phyloP scores from a whole-genome alignment of 1,140 invertebrate species.

The Pogonus chalceus region DNA sequence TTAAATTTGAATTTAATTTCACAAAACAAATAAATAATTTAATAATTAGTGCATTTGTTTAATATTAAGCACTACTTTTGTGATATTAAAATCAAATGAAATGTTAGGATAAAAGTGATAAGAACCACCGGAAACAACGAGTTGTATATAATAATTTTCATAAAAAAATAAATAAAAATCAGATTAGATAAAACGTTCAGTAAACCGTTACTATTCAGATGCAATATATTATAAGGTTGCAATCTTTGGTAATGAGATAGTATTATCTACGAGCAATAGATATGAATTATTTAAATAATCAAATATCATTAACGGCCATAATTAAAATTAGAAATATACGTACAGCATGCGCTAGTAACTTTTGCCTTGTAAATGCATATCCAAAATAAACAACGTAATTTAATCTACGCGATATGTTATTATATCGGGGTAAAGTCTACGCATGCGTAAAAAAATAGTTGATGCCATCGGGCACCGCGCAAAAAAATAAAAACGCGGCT shows the following conservation, averaged over 20 bases:
- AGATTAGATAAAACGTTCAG: slow-evolving; percentile 3
- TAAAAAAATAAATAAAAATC: neutral
- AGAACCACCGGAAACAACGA: neutral
- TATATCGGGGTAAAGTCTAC: neutral
- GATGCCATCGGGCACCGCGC: slow-evolving; percentile 19
- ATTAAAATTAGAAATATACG: slow-evolving; percentile 17
- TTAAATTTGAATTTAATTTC: no score
- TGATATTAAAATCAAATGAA: no score
- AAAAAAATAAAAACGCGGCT: slow-evolving; percentile 16
- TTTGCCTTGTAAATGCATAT: slow-evolving; percentile 7
- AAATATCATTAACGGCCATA: slow-evolving; percentile 25
- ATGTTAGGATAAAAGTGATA: no score
- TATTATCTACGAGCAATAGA: slow-evolving; percentile 20
- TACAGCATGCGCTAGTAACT: slow-evolving; percentile 14
- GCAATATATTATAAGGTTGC: no score
- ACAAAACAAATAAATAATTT: no score
- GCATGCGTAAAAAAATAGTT: neutral
- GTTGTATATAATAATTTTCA: neutral
- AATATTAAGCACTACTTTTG: no score
- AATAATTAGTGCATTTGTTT: no score
- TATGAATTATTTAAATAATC: slow-evolving; percentile 20
- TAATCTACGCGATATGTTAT: no score
- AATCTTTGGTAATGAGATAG: neutral
- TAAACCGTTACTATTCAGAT: neutral
- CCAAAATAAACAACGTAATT: neutral